phyloP scores from a whole-genome alignment of 2,888 invertebrate genomes.

The Tinea semifulvella region DNA sequence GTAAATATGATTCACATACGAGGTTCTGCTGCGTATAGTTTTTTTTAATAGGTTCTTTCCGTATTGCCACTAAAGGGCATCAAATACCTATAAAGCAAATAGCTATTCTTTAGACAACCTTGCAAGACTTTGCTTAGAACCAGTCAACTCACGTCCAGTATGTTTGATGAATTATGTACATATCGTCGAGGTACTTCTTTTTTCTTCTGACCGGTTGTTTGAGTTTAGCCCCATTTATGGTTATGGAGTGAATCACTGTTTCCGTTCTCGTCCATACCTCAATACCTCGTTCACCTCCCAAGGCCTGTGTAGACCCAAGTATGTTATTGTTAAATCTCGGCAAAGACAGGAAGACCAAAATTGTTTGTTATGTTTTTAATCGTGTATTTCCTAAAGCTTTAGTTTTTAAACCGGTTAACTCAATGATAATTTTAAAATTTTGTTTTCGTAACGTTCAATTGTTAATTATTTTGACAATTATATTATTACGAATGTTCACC shows the following conservation, averaged over 20 bases:
- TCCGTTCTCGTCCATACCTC: not conserved
- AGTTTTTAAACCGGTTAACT: too few species aligned
- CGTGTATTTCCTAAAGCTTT: not conserved
- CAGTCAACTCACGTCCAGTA: conserved; percentile 6
- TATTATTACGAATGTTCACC: too few species aligned
- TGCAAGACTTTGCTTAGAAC: conserved; percentile 4
- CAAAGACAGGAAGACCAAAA: conserved; percentile 6
- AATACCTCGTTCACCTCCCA: not conserved
- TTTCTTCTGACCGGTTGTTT: conserved; percentile 12
- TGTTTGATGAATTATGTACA: conserved; percentile 11
- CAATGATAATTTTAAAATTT: too few species aligned
- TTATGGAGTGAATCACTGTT: conserved; percentile 7
- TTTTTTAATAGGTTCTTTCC: conserved; percentile 31
- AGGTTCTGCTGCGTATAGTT: not conserved
- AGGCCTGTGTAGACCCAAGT: not conserved
- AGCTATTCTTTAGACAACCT: conserved; percentile 4
- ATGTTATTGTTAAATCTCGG: conserved; percentile 4
- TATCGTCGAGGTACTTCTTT: not conserved
- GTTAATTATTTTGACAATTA: too few species aligned
- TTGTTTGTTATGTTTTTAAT: not conserved
- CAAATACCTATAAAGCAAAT: conserved; percentile 20
- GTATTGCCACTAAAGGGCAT: conserved; percentile 35
- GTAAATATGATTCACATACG: not conserved
- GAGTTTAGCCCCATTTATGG: conserved; percentile 7
- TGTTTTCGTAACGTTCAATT: too few species aligned